Conservation (phyloP, 92 coral and sea anemone genomes). For the Ricordea florida region DNA sequence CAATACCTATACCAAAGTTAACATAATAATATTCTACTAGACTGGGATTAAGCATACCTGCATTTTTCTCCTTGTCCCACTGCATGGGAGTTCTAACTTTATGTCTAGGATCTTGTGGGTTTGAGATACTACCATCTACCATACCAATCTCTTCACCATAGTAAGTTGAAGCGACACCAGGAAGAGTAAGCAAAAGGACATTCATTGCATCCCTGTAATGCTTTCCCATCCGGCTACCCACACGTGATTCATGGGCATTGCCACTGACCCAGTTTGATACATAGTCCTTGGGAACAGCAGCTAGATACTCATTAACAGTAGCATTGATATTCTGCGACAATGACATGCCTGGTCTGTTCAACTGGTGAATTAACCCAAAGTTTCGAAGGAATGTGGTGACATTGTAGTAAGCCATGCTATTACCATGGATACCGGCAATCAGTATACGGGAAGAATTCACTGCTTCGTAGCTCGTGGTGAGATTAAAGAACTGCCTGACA, state of each 20-base stretch:
- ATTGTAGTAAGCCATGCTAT: neutral
- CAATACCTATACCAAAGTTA: neutral
- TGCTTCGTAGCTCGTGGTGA: constrained; percentile 7
- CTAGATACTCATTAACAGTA: constrained; percentile 64
- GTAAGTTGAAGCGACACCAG: constrained; percentile 73
- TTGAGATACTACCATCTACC: constrained; percentile 10
- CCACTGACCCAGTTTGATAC: constrained; percentile 83
- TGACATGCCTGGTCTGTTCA: constrained; percentile 3
- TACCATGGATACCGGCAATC: constrained; percentile 51
- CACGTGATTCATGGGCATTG: constrained; percentile 25
- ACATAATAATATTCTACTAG: neutral
- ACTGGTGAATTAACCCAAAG: constrained; percentile 36
- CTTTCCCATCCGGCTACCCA: constrained; percentile 62
- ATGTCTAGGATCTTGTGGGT: neutral
- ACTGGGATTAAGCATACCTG: constrained; percentile 46
- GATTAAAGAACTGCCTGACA: constrained; percentile 45
- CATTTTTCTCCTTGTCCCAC: constrained; percentile 44
- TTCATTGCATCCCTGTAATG: constrained; percentile 68
- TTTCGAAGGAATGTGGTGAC: constrained; percentile 42
- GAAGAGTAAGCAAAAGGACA: constrained; percentile 85
- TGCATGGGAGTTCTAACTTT: constrained; percentile 70
- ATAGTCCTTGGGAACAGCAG: constrained; percentile 43
- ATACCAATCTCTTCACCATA: constrained; percentile 95
- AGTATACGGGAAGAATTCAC: constrained; percentile 44
- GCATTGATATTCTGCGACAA: constrained; percentile 29